Evolutionary conservation across 2,113 vertebrate genomes (phyloP), one percentile per base, ranked within the genome.

Genomic region (Solea senegalensis): DNA sequence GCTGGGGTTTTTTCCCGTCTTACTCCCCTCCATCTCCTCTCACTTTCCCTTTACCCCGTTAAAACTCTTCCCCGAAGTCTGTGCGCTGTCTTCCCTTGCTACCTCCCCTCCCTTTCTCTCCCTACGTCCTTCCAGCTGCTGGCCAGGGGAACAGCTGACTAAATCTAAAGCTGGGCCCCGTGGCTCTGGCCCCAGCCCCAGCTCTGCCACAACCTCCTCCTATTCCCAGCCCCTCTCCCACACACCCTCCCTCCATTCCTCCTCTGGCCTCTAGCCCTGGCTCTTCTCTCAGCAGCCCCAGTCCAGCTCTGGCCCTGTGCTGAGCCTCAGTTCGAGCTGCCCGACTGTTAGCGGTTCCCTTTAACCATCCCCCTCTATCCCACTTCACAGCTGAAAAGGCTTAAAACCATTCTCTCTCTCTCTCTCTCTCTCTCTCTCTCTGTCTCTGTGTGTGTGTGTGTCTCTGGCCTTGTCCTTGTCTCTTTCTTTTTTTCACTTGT

Each of bases 71-170:
- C 65, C 43, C 11, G 5, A 74, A 70, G 69, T 72, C 80, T 76
- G 46, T 8, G 48, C 21, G 8, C 80, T 39, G 53, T 76, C 74
- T 71, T 66, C 73, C 59, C 60, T 55, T 62, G 60, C 78, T 83
- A 7, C 75, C 66, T 65, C 61, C 73, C 69, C 67, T 67, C 78
- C 59, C 69, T 61, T 41, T 69, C 73, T 71, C 77, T 85, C 75
- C 55, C 54, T 72, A 12, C 58, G 43, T 81, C 69, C 76, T 81
- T 90, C 89, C 88, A 90, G 89, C 89, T 90, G 90, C 78, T 85
- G 82, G 90, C 86, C 91, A 92, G 83, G 72, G 84, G 85, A 92
- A 91, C 91, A 92, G 91, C 91, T 92, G 90, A 92, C 91, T 90
- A 90, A 88, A 90, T 90, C 81, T 86, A 85, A 91, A 91, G 88